Evolutionary conservation across 2,797 vertebrate genomes (phyloP), one percentile per base, ranked within the genome.

Genomic region (Schizopygopsis malacanthus): DNA sequence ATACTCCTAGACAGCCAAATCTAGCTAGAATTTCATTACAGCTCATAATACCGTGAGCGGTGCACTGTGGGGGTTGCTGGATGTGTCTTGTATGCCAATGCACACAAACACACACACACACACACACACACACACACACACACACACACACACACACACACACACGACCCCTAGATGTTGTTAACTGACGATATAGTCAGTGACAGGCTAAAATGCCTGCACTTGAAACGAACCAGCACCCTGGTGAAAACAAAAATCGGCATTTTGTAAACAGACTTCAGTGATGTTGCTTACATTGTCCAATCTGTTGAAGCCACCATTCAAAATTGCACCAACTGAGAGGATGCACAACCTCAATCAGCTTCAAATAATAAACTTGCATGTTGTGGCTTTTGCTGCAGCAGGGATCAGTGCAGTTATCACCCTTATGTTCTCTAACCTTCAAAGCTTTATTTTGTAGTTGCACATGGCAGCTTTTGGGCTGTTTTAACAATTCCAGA

Each of bases 211-310:
- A 85, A 80, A 80, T 2, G 50, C 12, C 41, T 69, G 52, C 52
- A 79, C 39, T 71, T 33, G 18, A 65, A 61, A 37, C 37, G 22
- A 79, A 70, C 33, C 11, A 20, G 63, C 39, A 67, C 63, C 50
- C 63, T 59, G 25, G 76, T 59, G 16, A 70, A 84, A 79, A 84
- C n/a, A 79, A 56, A 79, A 84, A 84, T 84, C 73, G 59, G 63
- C 50, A 69, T 56, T 84, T 79, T 79, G 83, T 79, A 69, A 84
- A 84, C 75, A 59, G 18, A 25, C 45, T 69, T 77, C 43, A 47
- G n/a, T 84, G 72, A 67, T 43, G 65, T 71, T 71, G 63, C 65
- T 84, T 69, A 45, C 63, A 84, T 20, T 43, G 43, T 16, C 20
- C 73, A 7, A 72, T 28, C 37, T 63, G 75, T 84, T 56, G n/a